Conservation (phyloP, 2,113 vertebrate genomes). For the Cochlearius cochlearius region DNA sequence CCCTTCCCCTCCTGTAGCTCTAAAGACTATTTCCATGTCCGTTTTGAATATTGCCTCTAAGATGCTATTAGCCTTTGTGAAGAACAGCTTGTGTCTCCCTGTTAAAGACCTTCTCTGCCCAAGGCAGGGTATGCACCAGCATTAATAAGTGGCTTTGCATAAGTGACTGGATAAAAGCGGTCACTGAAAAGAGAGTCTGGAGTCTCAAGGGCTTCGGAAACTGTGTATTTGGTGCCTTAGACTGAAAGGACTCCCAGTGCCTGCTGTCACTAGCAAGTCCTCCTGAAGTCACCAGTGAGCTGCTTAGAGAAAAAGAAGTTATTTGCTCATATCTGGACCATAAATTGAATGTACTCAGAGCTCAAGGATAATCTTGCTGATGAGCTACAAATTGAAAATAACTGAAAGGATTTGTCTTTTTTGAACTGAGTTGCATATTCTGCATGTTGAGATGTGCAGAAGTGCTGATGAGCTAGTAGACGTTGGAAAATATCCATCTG, state of each 20-base stretch:
- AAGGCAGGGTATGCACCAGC: neutral
- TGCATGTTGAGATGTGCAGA: neutral
- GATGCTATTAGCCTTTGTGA: neutral
- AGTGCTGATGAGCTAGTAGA: neutral
- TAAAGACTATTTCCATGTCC: neutral
- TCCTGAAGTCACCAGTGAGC: neutral
- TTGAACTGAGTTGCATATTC: neutral
- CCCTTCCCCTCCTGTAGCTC: neutral
- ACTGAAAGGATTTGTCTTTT: neutral
- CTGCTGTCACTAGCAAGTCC: neutral
- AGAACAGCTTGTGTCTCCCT: neutral
- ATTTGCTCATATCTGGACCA: neutral
- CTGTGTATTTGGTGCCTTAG: neutral
- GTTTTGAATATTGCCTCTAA: neutral
- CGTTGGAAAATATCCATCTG: neutral
- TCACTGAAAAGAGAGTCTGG: neutral
- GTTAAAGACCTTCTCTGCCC: neutral
- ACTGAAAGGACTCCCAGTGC: neutral
- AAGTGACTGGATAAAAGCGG: neutral
- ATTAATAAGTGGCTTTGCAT: slow-evolving; percentile 9
- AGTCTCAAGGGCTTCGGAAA: neutral
- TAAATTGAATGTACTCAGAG: neutral
- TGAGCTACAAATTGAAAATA: neutral
- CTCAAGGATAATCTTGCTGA: neutral
- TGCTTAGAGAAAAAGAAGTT: neutral